Evolutionary conservation across 2,888 invertebrate genomes (phyloP).

Genomic region (Galerucella pusilla): DNA sequence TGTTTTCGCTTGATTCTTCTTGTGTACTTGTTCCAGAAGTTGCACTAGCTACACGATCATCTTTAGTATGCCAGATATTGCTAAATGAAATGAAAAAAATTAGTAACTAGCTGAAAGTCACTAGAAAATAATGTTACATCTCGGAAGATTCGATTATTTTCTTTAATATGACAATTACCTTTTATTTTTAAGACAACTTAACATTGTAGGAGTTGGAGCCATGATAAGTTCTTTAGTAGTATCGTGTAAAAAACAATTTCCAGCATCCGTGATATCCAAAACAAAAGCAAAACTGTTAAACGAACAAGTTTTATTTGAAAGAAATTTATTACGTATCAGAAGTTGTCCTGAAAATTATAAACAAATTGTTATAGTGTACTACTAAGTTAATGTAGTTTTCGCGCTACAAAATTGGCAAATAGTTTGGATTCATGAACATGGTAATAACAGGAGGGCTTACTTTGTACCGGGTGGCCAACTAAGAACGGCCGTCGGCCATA

Average conservation of each 20-base stretch:
- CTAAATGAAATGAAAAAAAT: conserved; percentile 14
- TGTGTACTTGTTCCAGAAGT: conserved; percentile 16
- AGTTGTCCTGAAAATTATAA: conserved; percentile 28
- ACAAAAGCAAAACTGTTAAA: conserved; percentile 21
- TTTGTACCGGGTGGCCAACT: no score
- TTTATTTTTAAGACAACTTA: conserved; percentile 55
- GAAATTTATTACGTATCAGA: conserved; percentile 1
- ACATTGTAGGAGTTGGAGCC: conserved; percentile 56
- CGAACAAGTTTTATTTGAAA: conserved; percentile 14
- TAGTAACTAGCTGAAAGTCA: neutral
- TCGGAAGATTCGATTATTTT: no score
- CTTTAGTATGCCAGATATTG: conserved; percentile 31
- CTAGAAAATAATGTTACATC: no score
- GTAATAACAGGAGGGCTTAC: no score
- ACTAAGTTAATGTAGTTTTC: no score
- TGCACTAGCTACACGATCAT: conserved; percentile 3
- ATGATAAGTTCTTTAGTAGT: conserved; percentile 49
- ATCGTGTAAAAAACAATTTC: conserved; percentile 52
- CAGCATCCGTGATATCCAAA: conserved; percentile 43
- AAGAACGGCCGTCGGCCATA: no score
- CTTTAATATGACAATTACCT: conserved; percentile 30
- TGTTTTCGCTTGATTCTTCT: conserved; percentile 28
- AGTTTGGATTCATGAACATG: no score
- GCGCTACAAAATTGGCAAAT: no score
- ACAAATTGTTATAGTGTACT: neutral